phyloP scores from a whole-genome alignment of 2,113 vertebrate species.

The Anser brachyrhynchus region DNA sequence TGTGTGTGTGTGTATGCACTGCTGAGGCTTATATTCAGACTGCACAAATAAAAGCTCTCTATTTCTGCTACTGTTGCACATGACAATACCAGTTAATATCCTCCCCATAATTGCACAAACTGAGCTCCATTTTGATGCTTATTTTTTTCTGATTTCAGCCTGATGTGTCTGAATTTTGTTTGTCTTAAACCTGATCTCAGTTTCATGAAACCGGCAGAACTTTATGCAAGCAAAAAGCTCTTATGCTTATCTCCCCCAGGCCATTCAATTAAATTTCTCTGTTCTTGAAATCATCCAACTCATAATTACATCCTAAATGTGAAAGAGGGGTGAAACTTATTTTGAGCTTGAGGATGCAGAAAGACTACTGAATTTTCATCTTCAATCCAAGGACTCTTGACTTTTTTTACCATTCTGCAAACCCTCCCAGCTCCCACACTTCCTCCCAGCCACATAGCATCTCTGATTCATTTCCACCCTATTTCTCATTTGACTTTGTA shows the following conservation, averaged over 20 bases:
- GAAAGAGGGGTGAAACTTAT: neutral
- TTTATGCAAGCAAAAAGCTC: neutral
- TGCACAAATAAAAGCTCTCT: neutral
- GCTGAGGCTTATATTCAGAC: neutral
- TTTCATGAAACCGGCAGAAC: neutral
- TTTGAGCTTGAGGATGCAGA: neutral
- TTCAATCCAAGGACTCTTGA: neutral
- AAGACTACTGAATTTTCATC: neutral
- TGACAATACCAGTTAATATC: neutral
- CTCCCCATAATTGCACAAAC: neutral
- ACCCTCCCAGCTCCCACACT: neutral
- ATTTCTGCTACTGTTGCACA: neutral
- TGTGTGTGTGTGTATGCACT: neutral
- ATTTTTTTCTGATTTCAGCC: neutral
- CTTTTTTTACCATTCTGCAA: neutral
- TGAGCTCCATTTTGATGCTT: neutral
- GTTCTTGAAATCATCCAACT: neutral
- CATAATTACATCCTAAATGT: neutral
- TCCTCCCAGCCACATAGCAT: neutral
- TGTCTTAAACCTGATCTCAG: neutral
- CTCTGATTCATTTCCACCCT: neutral
- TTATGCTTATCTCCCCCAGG: neutral
- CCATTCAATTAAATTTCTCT: neutral
- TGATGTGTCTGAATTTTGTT: neutral
- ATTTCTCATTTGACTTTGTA: neutral